Conservation (phyloP, 2,113 vertebrate species). For the Isichthys henryi region DNA sequence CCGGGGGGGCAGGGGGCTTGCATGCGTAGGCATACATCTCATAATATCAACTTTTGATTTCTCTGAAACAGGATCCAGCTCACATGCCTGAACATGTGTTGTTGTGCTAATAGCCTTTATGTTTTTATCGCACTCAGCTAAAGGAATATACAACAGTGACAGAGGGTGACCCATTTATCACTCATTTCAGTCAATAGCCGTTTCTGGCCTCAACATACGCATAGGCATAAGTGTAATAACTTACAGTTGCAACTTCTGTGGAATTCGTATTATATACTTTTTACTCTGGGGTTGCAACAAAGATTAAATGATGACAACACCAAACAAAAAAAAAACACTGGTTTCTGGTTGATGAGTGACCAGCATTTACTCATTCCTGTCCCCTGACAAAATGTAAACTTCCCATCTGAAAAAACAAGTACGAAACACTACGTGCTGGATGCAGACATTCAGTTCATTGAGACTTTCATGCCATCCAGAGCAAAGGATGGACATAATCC, state of each 20-base stretch:
- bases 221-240: background rate
- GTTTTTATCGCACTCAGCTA: background rate
- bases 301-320: background rate
- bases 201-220: background rate
- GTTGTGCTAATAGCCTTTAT: background rate
- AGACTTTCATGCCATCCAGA: background rate
- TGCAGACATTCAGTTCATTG: slow-evolving; percentile 13
- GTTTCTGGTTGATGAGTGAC: background rate
- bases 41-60: background rate
- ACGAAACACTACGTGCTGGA: background rate
- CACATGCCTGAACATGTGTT: slow-evolving; percentile 11
- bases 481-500: slow-evolving; percentile 2
- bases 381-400: slow-evolving; percentile 27
- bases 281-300: background rate
- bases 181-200: background rate
- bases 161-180: background rate
- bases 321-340: background rate
- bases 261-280: background rate
- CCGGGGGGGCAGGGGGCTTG: background rate
- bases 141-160: background rate
- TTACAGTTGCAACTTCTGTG: background rate
- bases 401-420: slow-evolving; percentile 36
- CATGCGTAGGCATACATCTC: background rate
- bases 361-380: slow-evolving; percentile 1
- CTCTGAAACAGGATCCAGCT: background rate